A percentile compares a stretch with the other conserved stretches of the same genome.
phyloP scores from a whole-genome alignment of 2,113 vertebrate species.

The Archocentrus centrarchus region DNA sequence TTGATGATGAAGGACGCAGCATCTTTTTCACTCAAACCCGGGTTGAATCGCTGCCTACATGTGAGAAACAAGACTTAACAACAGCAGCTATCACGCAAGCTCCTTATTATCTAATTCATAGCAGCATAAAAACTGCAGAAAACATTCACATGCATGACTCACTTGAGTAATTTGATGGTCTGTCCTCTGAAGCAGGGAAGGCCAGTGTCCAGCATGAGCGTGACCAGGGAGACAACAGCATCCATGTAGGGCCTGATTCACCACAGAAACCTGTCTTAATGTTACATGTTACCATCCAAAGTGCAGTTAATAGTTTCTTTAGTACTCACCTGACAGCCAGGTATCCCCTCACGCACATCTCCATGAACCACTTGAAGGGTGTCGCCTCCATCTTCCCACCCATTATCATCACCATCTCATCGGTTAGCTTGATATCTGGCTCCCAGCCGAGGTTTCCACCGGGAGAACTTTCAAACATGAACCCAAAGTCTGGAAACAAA shows the following conservation, averaged over 20 bases:
- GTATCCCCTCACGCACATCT: slow-evolving; percentile 98
- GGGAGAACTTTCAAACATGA: slow-evolving; percentile 98
- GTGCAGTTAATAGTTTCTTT: not conserved
- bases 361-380: slow-evolving; percentile 99
- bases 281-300: not conserved
- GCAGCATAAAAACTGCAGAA: not conserved
- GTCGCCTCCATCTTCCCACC: slow-evolving; percentile 99
- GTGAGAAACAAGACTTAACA: not conserved
- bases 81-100: not conserved
- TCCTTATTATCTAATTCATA: not conserved
- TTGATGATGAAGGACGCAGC: slow-evolving; percentile 96
- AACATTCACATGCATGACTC: slow-evolving; percentile 64
- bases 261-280: not conserved
- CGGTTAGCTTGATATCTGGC: slow-evolving; percentile 96
- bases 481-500: slow-evolving; percentile 90
- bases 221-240: slow-evolving; percentile 94
- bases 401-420: slow-evolving; percentile 99
- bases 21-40: slow-evolving; percentile 94
- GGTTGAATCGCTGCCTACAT: slow-evolving; percentile 92
- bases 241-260: slow-evolving; percentile 94
- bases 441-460: slow-evolving; percentile 98
- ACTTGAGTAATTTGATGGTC: slow-evolving; percentile 97
- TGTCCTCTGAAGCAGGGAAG: slow-evolving; percentile 97
- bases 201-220: slow-evolving; percentile 92
- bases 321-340: slow-evolving; percentile 91